Evolutionary conservation across 1,140 invertebrate genomes (phyloP), one percentile per base, ranked within the genome.

Genomic region (Steinernema khuongi): DNA sequence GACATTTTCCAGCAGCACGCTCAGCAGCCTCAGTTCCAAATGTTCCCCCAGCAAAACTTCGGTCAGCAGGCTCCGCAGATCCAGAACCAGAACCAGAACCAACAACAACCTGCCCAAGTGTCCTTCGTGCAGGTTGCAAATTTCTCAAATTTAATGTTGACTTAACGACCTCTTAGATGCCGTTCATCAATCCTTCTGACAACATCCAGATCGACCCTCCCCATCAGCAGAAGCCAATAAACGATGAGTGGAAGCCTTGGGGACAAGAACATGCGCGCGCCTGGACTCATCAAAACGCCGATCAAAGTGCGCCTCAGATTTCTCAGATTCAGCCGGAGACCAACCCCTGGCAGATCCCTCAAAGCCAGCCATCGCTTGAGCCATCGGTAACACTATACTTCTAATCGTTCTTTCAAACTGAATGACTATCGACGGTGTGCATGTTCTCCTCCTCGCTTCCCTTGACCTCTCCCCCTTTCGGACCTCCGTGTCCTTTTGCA

Each of bases 1-100:
- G 70, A 71, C 60, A 70, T 30, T 28, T 71, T 32, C n/a, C 68
- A 74, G 0, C 31, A 75, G 31, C 67, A 74, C 30, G 32, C 69
- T 26, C 11, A 11, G 17, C 36, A 33, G 36, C 7, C 14, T 19
- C 17, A 69, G 18, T 19, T 44, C 14, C 68, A 69, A 22, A 69
- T 17, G 0, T 29, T 1, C 17, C 67, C 18, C 18, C n/a, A 71
- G 31, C 32, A 28, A 1, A 69, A 30, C n/a, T 60, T 68, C 28
- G 41, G 30, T 11, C 68, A 74, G 19, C 29, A 67, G n/a, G 70
- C 33, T 7, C 60, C 26, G n/a, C 33, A 72, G 30, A 29, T 72
- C n/a, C 66, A 73, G 70, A 60, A 60, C 36, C 7, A 11, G 36
- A 41, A 11, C 7, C 36, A 41, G 36, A 41, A 41, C 36, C 36